Conservation (phyloP, 2,797 vertebrate genomes). For the Siniperca scherzeri region DNA sequence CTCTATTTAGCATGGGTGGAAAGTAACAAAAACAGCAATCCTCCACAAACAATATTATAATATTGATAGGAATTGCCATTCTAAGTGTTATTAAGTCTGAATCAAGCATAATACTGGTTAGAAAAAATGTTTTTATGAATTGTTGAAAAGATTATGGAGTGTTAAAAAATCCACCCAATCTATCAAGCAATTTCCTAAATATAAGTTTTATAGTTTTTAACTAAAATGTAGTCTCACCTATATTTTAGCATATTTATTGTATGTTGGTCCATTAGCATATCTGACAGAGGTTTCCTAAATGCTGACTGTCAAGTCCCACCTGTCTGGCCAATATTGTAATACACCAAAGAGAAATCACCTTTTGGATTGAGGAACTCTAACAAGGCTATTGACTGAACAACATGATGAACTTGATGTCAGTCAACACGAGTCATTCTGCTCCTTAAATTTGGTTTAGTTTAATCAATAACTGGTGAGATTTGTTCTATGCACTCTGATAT, state of each 20-base stretch:
- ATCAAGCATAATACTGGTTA: background rate
- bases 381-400: slow-evolving; percentile 10
- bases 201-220: background rate
- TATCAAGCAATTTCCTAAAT: background rate
- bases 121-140: background rate
- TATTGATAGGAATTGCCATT: too few species aligned
- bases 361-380: background rate
- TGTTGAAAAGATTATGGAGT: background rate
- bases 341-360: background rate
- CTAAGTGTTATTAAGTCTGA: background rate
- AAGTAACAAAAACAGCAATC: background rate
- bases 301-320: background rate
- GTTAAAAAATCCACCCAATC: background rate
- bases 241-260: background rate
- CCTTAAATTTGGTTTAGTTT: slow-evolving; percentile 1
- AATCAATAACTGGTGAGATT: slow-evolving; percentile 21
- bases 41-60: too few species aligned
- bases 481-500: background rate
- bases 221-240: background rate
- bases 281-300: background rate
- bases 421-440: slow-evolving; percentile 7
- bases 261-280: background rate
- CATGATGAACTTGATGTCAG: slow-evolving; percentile 11
- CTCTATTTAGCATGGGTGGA: background rate
- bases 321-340: background rate